Base-by-base conservation (phyloP, 2,797 vertebrate species). In the Sciaenops ocellatus region DNA sequence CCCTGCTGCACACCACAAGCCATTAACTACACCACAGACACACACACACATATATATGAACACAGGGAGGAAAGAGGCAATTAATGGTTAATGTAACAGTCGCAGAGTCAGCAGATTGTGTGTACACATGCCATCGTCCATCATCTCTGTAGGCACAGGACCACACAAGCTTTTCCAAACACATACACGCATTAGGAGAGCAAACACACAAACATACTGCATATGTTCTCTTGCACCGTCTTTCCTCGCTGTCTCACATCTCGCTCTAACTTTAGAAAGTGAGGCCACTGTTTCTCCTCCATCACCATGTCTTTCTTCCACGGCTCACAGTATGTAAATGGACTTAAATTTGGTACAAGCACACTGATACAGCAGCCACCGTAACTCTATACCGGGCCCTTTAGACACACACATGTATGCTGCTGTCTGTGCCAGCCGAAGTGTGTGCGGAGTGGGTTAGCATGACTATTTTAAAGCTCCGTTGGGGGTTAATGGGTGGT, bases 41-140 rank as follows among this genome's bases (percentile, higher is more conserved):
- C 54, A 80, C 66, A 69, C 59, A 78, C 26, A 69, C 63, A 64
- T 24, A 72, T 22, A 72, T 30, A 77, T 17, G 52, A 67, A 76
- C 65, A 76, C 55, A 56, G 46, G 34, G 55, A 77, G 63, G 69
- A 56, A 76, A 77, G 82, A 83, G 73, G 80, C 83, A 77, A 85
- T 92, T 89, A 90, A 93, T 88, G 80, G 87, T 90, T 90, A 92
- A 93, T 84, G 76, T 82, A 82, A 90, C 26, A 42, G 78, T 65
- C 46, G 85, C 79, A 0, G 78, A 93, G 79, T 93, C 89, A 91
- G 90, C 90, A 91, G 81, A 91, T 77, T 85, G 87, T 15, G 47
- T 73, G 72, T 73, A 78, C 85, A 79, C 79, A 80, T 73, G 70
- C 69, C 71, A 55, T 86, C 80, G 47, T 93, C 78, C 83, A 90